A percentile compares a stretch with the other conserved stretches of the same genome.
These are phyloP conservation scores for Aphis gossypii DNA, from an alignment of 1,140 invertebrate genomes.

Conservation along the genomic window DNA sequence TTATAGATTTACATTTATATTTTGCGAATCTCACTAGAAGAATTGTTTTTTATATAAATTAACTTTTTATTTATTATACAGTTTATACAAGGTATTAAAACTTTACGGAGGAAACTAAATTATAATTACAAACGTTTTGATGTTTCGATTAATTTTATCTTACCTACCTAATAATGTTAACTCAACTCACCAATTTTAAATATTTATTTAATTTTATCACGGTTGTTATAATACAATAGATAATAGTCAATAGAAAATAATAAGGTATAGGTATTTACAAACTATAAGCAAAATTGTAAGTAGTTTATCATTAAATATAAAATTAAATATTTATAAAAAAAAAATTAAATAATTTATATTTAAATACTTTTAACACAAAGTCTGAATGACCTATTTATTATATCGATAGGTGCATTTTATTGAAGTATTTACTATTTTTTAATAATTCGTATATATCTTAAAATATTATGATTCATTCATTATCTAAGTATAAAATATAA, in stretches of 20 bases:
- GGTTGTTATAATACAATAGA: too few species aligned
- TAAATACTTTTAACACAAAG: too few species aligned
- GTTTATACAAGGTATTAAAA: background rate
- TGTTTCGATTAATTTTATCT: background rate
- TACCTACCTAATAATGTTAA: background rate
- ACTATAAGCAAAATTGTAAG: background rate
- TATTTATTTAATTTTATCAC: too few species aligned
- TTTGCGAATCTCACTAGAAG: background rate
- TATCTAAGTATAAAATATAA: background rate
- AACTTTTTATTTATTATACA: background rate
- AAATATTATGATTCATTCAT: background rate
- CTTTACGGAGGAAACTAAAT: background rate
- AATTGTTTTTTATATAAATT: background rate
- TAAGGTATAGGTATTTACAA: background rate
- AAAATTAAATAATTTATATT: background rate
- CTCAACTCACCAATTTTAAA: background rate
- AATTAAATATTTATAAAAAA: background rate
- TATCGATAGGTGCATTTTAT: too few species aligned
- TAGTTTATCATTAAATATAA: background rate
- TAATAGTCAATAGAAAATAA: background rate
- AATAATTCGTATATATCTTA: too few species aligned
- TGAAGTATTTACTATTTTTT: too few species aligned
- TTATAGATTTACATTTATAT: background rate
- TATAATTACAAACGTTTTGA: background rate
- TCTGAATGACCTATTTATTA: too few species aligned